phyloP scores from a whole-genome alignment of 1,140 invertebrate species.

The Hypothenemus hampei region DNA sequence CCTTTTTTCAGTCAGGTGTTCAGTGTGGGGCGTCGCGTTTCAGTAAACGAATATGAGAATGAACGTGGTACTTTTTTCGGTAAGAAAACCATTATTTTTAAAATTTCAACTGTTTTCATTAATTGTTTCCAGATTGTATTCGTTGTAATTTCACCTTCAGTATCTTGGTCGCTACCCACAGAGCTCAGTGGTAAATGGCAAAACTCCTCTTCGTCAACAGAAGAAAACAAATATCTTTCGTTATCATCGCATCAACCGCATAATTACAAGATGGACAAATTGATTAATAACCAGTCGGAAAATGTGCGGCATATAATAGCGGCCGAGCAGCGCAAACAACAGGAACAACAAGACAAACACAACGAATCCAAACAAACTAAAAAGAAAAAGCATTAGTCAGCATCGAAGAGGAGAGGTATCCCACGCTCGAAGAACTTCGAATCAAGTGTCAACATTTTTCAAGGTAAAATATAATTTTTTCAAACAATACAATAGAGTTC shows the following conservation, averaged over 20 bases:
- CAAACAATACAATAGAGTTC: no score
- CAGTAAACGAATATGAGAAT: constrained; percentile 4
- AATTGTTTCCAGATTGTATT: constrained; percentile 1
- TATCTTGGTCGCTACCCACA: not conserved
- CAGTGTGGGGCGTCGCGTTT: not conserved
- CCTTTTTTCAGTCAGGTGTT: constrained; percentile 7
- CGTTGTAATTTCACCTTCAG: not conserved
- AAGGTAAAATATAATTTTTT: constrained; percentile 3
- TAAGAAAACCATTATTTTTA: not conserved
- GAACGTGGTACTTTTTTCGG: constrained; percentile 8
- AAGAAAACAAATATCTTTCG: not conserved
- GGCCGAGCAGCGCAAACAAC: constrained; percentile 5
- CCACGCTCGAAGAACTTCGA: constrained; percentile 14
- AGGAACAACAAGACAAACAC: constrained; percentile 1
- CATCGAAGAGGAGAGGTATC: constrained; percentile 8
- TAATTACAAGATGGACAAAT: not conserved
- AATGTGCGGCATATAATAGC: constrained; percentile 15
- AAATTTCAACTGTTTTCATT: not conserved
- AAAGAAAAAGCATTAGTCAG: constrained; percentile 12
- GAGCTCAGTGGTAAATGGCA: not conserved
- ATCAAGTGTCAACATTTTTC: constrained; percentile 23
- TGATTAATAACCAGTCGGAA: constrained; percentile 12
- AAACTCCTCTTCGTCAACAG: not conserved
- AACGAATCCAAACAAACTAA: not conserved
- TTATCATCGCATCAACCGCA: not conserved